These are phyloP conservation scores for Heterodera schachtii DNA, from an alignment of 1,140 invertebrate genomes.

Conservation along the genomic window DNA sequence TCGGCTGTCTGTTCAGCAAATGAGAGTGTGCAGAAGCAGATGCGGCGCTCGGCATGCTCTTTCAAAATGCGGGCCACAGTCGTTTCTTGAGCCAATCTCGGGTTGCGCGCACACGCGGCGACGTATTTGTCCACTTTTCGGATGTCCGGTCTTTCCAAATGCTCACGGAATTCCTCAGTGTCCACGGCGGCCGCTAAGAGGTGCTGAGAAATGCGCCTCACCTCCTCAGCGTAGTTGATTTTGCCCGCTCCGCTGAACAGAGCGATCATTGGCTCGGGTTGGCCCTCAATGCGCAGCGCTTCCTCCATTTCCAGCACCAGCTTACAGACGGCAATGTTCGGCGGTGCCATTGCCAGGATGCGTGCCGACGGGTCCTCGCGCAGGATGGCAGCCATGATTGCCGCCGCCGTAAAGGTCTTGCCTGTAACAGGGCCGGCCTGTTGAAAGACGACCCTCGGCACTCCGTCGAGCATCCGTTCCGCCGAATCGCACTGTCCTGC, in stretches of 20 bases:
- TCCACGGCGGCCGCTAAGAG: neutral
- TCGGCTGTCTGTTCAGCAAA: slow-evolving; percentile 2
- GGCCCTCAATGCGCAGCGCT: neutral
- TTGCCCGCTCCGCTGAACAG: slow-evolving; percentile 10
- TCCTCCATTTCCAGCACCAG: slow-evolving; percentile 9
- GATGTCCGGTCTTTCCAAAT: neutral
- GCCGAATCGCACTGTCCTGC: neutral
- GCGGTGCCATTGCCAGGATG: slow-evolving; percentile 5
- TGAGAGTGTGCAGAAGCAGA: neutral
- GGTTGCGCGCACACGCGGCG: neutral
- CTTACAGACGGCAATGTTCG: slow-evolving; percentile 10
- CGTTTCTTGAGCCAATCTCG: neutral
- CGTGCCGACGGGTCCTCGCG: neutral
- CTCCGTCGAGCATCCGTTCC: neutral
- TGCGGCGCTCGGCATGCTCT: neutral
- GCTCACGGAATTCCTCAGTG: neutral
- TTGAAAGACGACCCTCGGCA: neutral
- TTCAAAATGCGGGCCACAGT: neutral
- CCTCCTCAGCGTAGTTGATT: neutral
- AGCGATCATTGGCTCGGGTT: neutral
- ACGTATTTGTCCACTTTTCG: neutral
- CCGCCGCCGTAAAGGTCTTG: neutral
- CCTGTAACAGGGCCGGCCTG: slow-evolving; percentile 4
- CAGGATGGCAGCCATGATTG: slow-evolving; percentile 12
- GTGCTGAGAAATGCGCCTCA: neutral